These are phyloP conservation scores for Garrulus glandarius DNA, from an alignment of 2,797 vertebrate species.

Conservation along the genomic window DNA sequence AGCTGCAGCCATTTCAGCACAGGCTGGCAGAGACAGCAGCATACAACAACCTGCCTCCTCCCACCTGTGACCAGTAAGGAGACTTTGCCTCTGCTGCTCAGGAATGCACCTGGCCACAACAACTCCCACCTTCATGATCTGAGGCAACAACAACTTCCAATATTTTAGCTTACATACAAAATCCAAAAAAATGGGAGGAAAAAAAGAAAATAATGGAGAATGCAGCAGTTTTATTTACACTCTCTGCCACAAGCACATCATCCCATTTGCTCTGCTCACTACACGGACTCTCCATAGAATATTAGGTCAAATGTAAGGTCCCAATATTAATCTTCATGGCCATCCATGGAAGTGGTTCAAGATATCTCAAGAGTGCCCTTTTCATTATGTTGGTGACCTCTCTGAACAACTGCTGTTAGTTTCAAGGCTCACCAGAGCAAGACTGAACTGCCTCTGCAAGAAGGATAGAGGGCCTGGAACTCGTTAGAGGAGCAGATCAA, in stretches of 20 bases:
- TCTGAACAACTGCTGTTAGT: slow-evolving; percentile 5
- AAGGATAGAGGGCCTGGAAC: not conserved
- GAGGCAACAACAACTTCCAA: not conserved
- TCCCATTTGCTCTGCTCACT: not conserved
- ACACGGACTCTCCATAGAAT: not conserved
- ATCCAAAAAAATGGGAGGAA: fast-evolving
- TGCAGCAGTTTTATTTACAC: not conserved
- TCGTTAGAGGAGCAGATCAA: not conserved
- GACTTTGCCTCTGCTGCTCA: not conserved
- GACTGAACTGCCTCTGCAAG: not conserved
- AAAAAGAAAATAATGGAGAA: not conserved
- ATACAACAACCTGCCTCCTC: not conserved
- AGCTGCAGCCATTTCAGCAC: not conserved
- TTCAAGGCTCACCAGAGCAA: slow-evolving; percentile 33
- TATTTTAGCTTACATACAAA: not conserved
- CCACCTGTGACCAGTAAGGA: not conserved
- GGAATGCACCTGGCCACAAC: not conserved
- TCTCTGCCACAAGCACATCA: not conserved
- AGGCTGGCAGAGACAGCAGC: not conserved
- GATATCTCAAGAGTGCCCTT: slow-evolving; percentile 18
- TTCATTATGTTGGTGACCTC: slow-evolving; percentile 23
- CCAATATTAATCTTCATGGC: slow-evolving; percentile 5
- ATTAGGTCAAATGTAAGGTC: slow-evolving; percentile 38
- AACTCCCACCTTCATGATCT: not conserved
- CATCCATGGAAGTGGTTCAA: slow-evolving; percentile 19